A percentile compares a stretch with the other conserved stretches of the same genome.
phyloP scores from a whole-genome alignment of 2,797 vertebrate species.

The Columba guinea region DNA sequence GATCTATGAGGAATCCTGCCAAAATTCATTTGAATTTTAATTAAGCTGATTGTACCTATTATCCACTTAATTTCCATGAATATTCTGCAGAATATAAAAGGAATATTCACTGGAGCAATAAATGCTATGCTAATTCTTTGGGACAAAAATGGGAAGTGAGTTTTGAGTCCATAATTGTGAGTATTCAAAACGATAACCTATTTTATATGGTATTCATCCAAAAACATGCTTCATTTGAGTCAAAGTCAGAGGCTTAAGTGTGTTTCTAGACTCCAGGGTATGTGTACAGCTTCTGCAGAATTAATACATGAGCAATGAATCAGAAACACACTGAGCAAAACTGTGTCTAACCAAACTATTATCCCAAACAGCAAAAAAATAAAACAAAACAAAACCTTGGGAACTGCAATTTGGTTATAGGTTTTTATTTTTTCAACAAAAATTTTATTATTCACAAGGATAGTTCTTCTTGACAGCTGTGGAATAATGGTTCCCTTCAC shows the following conservation, averaged over 20 bases:
- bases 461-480: neutral
- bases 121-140: slow-evolving; percentile 46
- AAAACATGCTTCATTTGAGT: neutral
- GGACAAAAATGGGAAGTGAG: slow-evolving; percentile 1
- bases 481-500: neutral
- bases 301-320: neutral
- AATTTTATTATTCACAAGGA: neutral
- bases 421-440: neutral
- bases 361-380: neutral
- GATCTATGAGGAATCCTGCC: neutral
- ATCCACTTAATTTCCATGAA: slow-evolving; percentile 47
- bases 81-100: slow-evolving; percentile 37
- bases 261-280: neutral
- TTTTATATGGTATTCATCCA: neutral
- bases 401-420: neutral
- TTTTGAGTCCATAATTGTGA: slow-evolving; percentile 7
- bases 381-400: neutral
- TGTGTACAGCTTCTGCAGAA: neutral
- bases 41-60: slow-evolving; percentile 31
- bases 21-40: slow-evolving; percentile 57
- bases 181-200: neutral
- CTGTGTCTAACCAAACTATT: neutral
- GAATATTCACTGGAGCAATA: slow-evolving; percentile 50
- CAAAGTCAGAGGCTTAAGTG: neutral
- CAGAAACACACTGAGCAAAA: neutral